phyloP scores from a whole-genome alignment of 2,888 invertebrate genomes.

The Hedychridium roseum region DNA sequence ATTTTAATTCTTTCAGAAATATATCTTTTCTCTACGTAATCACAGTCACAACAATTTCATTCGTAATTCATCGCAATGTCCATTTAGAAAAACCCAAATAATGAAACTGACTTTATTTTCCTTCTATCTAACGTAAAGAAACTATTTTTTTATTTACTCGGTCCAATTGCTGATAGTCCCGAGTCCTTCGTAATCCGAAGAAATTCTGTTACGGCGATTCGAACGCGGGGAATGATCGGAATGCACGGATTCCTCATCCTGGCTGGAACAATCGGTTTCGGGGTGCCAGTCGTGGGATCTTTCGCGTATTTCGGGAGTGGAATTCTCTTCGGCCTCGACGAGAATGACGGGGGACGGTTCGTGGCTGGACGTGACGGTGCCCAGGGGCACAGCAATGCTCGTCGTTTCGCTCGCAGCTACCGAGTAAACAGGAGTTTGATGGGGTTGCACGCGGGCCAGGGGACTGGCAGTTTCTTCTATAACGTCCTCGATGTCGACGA shows the following conservation, averaged over 20 bases:
- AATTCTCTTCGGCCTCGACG: constrained; percentile 42
- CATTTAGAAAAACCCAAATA: too few relatives aligned
- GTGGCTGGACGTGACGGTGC: constrained; percentile 55
- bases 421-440: constrained; percentile 77
- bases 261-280: constrained; percentile 1
- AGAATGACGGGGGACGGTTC: constrained; percentile 51
- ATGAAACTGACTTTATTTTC: too few relatives aligned
- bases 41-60: too few relatives aligned
- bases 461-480: constrained; percentile 82
- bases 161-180: too few relatives aligned
- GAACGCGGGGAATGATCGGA: constrained; percentile 12
- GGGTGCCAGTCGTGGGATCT: neutral
- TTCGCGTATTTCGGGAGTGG: constrained; percentile 8
- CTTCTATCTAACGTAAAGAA: too few relatives aligned
- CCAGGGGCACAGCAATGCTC: constrained; percentile 54
- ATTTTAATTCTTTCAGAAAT: too few relatives aligned
- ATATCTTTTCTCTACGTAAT: too few relatives aligned
- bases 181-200: too few relatives aligned
- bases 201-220: too few relatives aligned
- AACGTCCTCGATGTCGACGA: constrained; percentile 83
- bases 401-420: constrained; percentile 55
- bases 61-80: too few relatives aligned
- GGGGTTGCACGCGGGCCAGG: constrained; percentile 72
- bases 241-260: constrained; percentile 17
- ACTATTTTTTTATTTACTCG: too few relatives aligned